Conservation (phyloP, 2,888 invertebrate species). For the Pollenia amentaria region DNA sequence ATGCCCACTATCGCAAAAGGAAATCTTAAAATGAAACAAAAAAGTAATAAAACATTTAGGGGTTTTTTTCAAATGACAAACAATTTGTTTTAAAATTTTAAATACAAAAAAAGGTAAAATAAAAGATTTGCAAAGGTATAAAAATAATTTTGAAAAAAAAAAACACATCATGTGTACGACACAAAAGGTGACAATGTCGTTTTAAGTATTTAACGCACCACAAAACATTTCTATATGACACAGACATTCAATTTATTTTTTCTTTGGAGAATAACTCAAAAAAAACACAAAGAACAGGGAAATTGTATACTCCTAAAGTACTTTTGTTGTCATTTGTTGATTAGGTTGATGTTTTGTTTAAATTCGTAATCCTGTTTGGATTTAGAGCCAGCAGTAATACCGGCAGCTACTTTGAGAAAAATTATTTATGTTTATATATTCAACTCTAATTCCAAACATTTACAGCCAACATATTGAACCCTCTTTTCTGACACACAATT, state of each 20-base stretch:
- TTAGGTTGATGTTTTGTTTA: conserved; percentile 61
- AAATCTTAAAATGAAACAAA: conserved; percentile 46
- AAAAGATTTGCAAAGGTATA: conserved; percentile 28
- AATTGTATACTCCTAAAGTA: conserved; percentile 40
- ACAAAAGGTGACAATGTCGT: conserved; percentile 74
- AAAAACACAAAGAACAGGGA: neutral
- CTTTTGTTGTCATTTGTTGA: conserved; percentile 59
- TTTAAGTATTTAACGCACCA: conserved; percentile 72
- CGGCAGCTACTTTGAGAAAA: conserved; percentile 24
- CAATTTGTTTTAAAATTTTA: conserved; percentile 50
- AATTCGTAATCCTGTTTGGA: conserved; percentile 65
- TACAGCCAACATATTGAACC: conserved; percentile 17
- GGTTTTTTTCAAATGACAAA: conserved; percentile 43
- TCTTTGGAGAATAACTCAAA: neutral
- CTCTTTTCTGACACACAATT: conserved; percentile 28
- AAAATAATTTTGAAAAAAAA: conserved; percentile 32
- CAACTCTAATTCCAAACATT: neutral
- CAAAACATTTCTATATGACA: conserved; percentile 55
- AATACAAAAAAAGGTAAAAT: conserved; percentile 17
- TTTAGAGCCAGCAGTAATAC: conserved; percentile 48
- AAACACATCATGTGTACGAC: conserved; percentile 48
- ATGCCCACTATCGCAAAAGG: conserved; percentile 27
- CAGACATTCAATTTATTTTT: conserved; percentile 47
- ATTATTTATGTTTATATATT: neutral
- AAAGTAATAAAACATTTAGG: conserved; percentile 57